Conservation (phyloP, 2,113 vertebrate species). For the Tylochromis polylepis region DNA sequence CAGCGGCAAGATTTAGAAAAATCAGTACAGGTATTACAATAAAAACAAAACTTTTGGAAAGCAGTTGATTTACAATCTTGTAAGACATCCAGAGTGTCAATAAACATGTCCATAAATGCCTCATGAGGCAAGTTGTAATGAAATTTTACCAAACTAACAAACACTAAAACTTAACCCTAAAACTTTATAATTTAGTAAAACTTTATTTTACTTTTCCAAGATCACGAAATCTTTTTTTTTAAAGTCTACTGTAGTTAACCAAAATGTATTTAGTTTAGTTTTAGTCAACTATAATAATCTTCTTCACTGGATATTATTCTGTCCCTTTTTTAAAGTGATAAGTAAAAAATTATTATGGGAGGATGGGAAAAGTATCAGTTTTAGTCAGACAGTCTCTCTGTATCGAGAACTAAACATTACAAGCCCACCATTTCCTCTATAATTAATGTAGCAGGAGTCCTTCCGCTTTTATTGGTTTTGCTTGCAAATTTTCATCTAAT, state of each 20-base stretch:
- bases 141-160: background rate
- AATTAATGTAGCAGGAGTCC: background rate
- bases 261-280: background rate
- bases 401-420: slow-evolving; percentile 20
- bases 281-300: background rate
- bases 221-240: background rate
- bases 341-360: background rate
- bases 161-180: background rate
- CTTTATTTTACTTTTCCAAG: background rate
- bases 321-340: background rate
- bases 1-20: background rate
- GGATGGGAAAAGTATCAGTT: background rate
- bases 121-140: background rate
- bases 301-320: background rate
- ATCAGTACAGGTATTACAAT: background rate
- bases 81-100: background rate
- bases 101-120: background rate
- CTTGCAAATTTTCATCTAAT: background rate
- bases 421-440: slow-evolving; percentile 9
- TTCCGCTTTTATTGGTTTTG: background rate
- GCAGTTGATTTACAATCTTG: background rate
- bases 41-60: background rate
- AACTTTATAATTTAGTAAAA: background rate
- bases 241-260: background rate
- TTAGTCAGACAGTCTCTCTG: background rate